A percentile compares a stretch with the other conserved stretches of the same genome.
These are phyloP conservation scores for Danionella dracula DNA, from an alignment of 2,797 vertebrate genomes.

Conservation along the genomic window DNA sequence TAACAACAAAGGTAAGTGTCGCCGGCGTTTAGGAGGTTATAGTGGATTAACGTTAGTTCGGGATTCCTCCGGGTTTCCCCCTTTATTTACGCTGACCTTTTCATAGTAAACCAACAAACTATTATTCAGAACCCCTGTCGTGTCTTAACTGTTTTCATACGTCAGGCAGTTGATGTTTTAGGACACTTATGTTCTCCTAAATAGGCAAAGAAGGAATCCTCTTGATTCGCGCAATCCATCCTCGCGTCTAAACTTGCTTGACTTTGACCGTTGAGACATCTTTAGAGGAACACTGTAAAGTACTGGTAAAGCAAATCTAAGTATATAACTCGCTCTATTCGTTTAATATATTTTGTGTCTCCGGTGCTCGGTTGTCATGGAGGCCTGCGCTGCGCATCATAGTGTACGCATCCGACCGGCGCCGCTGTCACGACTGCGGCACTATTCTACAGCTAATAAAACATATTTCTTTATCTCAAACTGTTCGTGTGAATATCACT, in stretches of 20 bases:
- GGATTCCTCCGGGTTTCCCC: background rate
- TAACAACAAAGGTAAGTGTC: conserved; percentile 29
- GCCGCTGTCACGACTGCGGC: conserved; percentile 30
- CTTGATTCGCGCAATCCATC: background rate
- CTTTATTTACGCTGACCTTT: background rate
- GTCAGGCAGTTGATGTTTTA: too few species aligned
- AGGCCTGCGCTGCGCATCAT: conserved; percentile 33
- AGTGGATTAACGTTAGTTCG: background rate
- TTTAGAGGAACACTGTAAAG: too few species aligned
- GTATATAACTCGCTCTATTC: too few species aligned
- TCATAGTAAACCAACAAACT: background rate
- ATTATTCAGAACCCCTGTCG: background rate
- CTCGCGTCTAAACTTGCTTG: background rate
- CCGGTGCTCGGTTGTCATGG: conserved; percentile 15
- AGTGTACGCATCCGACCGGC: conserved; percentile 6
- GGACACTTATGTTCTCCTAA: background rate
- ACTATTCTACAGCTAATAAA: background rate
- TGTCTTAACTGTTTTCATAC: background rate
- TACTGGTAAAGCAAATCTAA: too few species aligned
- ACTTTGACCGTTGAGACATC: background rate
- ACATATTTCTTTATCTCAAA: background rate
- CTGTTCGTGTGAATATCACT: background rate
- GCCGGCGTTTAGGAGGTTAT: conserved; percentile 1
- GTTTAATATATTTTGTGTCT: too few species aligned
- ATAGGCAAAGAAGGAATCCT: background rate